Evolutionary conservation across 2,797 vertebrate genomes (phyloP), one percentile per base, ranked within the genome.

Genomic region (Dermochelys coriacea): DNA sequence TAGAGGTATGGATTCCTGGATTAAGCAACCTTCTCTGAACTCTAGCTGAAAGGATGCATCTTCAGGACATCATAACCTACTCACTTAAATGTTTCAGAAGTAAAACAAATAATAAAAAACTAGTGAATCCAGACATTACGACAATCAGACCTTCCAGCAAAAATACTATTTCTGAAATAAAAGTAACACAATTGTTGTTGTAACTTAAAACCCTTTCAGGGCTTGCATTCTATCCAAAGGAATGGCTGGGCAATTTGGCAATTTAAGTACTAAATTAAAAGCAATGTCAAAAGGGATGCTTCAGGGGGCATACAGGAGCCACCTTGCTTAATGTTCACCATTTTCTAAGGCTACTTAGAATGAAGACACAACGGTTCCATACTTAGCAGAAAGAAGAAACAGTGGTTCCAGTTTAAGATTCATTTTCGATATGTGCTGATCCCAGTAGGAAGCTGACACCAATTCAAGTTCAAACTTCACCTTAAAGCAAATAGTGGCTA

Each of bases 401-500:
- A 87, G 90, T 2, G 54, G 51, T 54, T 75, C 83, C 82, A 92
- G 87, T 80, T 78, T 92, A 89, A 89, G 87, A 45, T 82, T 84
- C 9, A 87, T 37, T 50, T 52, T 37, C 75, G 47, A 91, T 34
- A 84, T 37, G 86, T 12, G 37, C 45, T 82, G 68, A 74, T 79
- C 37, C 51, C 59, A 84, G 68, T 80, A 34, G 82, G 90, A 88
- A 91, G 90, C 50, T 37, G 57, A 93, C 37, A 80, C 31, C 50
- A 82, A 37, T 49, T 91, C 55, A 90, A 82, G 41, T 14, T 80
- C 77, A 84, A 41, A 88, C 41, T 52, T 21, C 25, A 55, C 23
- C 61, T 91, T 49, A 45, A 45, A 94, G 27, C 29, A 88, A 92
- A 68, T 57, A 85, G 82, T 18, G 23, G 21, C 34, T 45, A 68